Base-by-base conservation (phyloP, 1,140 invertebrate species). In the Planococcus citri region DNA sequence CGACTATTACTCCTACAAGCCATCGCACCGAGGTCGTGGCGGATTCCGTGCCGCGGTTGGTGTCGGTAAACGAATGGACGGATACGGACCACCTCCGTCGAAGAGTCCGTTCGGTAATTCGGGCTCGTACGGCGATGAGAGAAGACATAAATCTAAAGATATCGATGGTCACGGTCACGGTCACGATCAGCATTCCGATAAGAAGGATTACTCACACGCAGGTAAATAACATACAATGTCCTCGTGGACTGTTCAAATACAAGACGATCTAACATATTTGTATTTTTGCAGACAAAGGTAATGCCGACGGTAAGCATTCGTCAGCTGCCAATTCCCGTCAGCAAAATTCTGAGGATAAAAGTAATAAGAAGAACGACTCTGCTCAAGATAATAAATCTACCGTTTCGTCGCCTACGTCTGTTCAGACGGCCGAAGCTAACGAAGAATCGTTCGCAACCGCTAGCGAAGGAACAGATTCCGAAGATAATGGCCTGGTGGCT, bases 31-130 rank as follows among this genome's bases (percentile, higher is more conserved):
- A 51, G 38, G 68, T 21, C 68, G 76, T 68, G 73, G 73, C 72
- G 75, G 73, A 29, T 79, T 76, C 22, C 70, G 76, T 29, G 22
- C 73, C 80, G 74, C 51, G 77, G 58, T 76, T 75, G 27, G 78
- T 78, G 78, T 82, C 0, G 78, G 82, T 29, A 85, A 85, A 72
- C 78, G 86, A 74, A 84, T 88, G 72, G 82, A 85, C 69, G 85
- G 85, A 17, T 90, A 89, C 77, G 88, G 88, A 1, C 85, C 87
- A 68, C 85, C 85, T 1, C 85, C 87, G 68, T 86, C 85, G 22
- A 89, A 88, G 72, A 88, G 87, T 76, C 87, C 87, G 17, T 91
- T 91, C 73, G 74, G 75, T 10, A 33, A 10, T 21, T 12, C 22
- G 6, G 38, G 20, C 3, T 22, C 20, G 21, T 27, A 64, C 20